Evolutionary conservation across 1,140 invertebrate species (phyloP), one percentile per base, ranked within the genome.

Genomic region (Pseudomyrmex flavicornis): DNA sequence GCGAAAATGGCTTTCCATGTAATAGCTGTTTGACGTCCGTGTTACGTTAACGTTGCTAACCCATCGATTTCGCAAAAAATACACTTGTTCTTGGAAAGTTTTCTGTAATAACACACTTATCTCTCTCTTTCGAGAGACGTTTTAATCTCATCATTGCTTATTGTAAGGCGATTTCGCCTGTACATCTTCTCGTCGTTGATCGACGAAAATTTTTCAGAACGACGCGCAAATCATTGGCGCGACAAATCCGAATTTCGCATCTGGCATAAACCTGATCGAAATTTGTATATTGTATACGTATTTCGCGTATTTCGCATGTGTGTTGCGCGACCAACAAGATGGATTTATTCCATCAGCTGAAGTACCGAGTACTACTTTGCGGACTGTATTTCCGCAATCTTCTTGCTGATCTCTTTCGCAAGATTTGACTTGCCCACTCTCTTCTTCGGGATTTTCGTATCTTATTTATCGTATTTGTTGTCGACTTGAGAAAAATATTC

Each of bases 331-430:
- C 44, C 66, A 61, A 80, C 72, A 72, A 80, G 59, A 70, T 20
- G 56, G 12, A 80, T 52, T 80, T 72, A 72, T 72, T 80, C 54
- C 66, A 80, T 80, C 66, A 59, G 72, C 20, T 72, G 2, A 35
- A 70, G 76, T 50, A 48, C 44, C 12, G 15, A 9, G 20, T 59
- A 69, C 13, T 12, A 48, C 17, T 69, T 22, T 20, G 12, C 52
- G 2, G 46, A 20, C 13, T 35, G 7, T 46, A 50, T 17, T 59
- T 22, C 63, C 13, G 63, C 13, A 20, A 58, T 46, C 44, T 59
- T n/a, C 15, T 2, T 54, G 52, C 8, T 26, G 35, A 35, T 35
- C 35, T 35, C 35, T 35, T 35, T 35, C 35, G 35, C 35, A 35
- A 35, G 35, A 35, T 35, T 5, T 7, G 35, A 35, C 4, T 35